A percentile compares a stretch with the other conserved stretches of the same genome.
phyloP scores from a whole-genome alignment of 2,113 vertebrate genomes.

The Vombatus ursinus region DNA sequence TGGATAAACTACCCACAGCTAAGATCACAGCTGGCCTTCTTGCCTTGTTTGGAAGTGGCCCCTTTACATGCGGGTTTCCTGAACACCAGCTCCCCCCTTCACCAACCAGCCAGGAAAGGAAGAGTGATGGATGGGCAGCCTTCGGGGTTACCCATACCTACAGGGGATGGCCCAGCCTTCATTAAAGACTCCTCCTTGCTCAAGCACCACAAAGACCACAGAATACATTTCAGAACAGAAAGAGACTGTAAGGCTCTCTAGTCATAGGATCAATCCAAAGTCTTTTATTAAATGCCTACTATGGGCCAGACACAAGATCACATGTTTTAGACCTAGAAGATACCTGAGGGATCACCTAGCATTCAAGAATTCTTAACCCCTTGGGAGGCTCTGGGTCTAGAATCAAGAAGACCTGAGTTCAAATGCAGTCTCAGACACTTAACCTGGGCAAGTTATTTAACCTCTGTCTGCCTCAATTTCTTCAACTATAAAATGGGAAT shows the following conservation, averaged over 20 bases:
- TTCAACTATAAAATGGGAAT: background rate
- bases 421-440: background rate
- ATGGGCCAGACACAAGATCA: background rate
- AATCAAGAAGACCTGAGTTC: background rate
- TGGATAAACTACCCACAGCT: background rate
- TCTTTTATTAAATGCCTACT: background rate
- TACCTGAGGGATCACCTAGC: background rate
- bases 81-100: background rate
- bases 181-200: background rate
- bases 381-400: background rate
- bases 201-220: background rate
- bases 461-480: background rate
- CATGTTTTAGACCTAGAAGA: background rate
- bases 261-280: background rate
- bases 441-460: background rate
- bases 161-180: background rate
- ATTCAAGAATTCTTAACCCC: background rate
- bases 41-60: slow-evolving; percentile 14
- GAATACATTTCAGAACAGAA: background rate
- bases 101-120: background rate
- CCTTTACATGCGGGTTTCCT: background rate
- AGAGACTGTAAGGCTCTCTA: background rate
- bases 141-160: background rate
- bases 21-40: background rate
- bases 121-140: background rate